Percentiles rank a stretch among this genome's conserved stretches.
These are phyloP conservation scores for Laticauda colubrina DNA, from an alignment of 2,113 vertebrate genomes.

Conservation along the genomic window DNA sequence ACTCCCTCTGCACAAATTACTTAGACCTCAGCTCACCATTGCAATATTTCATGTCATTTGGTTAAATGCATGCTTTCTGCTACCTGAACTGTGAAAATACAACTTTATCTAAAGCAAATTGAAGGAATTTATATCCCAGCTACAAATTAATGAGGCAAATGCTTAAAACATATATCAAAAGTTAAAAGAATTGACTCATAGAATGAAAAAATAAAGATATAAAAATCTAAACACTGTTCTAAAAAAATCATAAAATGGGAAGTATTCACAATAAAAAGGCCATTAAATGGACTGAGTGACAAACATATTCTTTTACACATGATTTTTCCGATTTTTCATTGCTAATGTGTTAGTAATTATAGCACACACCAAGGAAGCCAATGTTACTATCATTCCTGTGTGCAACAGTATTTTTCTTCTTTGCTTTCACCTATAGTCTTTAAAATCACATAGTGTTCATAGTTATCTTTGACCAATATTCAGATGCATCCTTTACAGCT, in stretches of 20 bases:
- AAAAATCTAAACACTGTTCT: neutral
- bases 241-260: neutral
- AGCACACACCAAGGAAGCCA: neutral
- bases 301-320: neutral
- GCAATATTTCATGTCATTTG: neutral
- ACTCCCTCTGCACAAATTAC: neutral
- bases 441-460: neutral
- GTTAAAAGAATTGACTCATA: neutral
- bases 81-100: neutral
- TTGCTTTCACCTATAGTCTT: neutral
- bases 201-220: neutral
- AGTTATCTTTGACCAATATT: neutral
- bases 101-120: neutral
- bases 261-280: neutral
- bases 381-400: neutral
- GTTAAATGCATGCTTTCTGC: neutral
- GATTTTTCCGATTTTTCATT: neutral
- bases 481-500: neutral
- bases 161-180: neutral
- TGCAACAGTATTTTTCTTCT: neutral
- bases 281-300: neutral
- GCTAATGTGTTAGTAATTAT: neutral
- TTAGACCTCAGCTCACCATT: neutral
- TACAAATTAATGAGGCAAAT: neutral
- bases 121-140: neutral